A percentile compares a stretch with the other conserved stretches of the same genome.
Conservation (phyloP, 2,888 invertebrate species). For the Cordilura impudica region DNA sequence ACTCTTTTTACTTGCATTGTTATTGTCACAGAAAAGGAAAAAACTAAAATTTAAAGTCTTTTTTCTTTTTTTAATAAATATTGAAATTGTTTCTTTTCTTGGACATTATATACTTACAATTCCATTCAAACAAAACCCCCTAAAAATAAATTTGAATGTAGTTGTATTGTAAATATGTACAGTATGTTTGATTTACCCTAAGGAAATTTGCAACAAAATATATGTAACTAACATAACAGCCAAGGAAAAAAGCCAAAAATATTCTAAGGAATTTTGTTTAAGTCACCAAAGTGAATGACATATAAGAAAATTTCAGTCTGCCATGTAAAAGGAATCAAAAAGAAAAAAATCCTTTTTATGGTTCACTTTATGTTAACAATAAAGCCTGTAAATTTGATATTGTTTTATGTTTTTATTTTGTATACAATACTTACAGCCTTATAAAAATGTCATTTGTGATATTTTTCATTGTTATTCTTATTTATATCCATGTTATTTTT, state of each 20-base stretch:
- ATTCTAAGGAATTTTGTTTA: neutral
- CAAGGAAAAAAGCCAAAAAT: neutral
- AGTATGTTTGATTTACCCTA: conserved; percentile 6
- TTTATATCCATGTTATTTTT: neutral
- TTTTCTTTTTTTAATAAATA: conserved; percentile 34
- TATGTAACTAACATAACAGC: too few relatives aligned
- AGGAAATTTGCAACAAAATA: conserved; percentile 37
- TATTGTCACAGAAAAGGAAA: neutral
- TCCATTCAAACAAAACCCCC: neutral
- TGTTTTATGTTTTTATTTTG: conserved; percentile 26
- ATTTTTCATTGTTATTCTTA: neutral
- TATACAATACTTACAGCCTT: conserved; percentile 3
- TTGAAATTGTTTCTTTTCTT: conserved; percentile 23
- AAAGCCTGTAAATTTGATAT: conserved; percentile 25
- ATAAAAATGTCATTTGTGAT: conserved; percentile 26
- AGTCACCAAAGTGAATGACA: conserved; percentile 26
- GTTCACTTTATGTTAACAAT: conserved; percentile 17
- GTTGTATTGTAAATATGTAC: neutral
- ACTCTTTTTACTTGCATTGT: neutral
- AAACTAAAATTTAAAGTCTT: neutral
- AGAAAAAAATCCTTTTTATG: conserved; percentile 2
- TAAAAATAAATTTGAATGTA: conserved; percentile 11
- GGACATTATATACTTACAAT: neutral
- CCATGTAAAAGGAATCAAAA: neutral
- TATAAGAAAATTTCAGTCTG: conserved; percentile 18